Evolutionary conservation across 2,888 invertebrate genomes (phyloP).

Genomic region (Conus canariensis): DNA sequence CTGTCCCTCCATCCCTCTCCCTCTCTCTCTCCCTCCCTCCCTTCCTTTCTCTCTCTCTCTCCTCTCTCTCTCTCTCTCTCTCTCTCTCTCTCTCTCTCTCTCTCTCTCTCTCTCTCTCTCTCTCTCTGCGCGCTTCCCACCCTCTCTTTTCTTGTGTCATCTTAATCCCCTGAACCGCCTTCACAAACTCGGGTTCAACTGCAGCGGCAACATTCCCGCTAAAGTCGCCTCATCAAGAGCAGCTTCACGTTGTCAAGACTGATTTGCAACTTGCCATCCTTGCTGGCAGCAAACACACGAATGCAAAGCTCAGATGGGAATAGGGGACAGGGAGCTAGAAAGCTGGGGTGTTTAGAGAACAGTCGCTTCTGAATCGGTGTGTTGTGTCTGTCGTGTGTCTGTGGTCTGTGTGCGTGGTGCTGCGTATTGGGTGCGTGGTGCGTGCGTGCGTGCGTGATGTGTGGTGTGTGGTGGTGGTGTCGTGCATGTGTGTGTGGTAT

Average conservation of each 20-base stretch:
- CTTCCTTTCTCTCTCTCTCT: no score
- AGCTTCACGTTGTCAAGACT: not conserved
- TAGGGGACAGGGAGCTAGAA: not conserved
- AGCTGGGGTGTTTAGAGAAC: not conserved
- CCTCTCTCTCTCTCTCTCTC: no score
- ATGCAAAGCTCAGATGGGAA: not conserved
- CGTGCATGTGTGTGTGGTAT: conserved; percentile 9
- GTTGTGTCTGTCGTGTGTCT: not conserved
- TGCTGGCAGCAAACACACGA: not conserved
- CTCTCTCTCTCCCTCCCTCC: no score
- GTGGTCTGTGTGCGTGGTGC: not conserved
- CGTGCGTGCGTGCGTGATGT: not conserved
- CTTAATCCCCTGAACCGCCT: no score
- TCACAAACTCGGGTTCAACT: no score
- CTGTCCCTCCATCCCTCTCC: no score
- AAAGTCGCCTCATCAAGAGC: not conserved
- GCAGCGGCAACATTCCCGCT: no score
- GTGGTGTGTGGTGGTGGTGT: conserved; percentile 15
- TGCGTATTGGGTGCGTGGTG: not conserved
- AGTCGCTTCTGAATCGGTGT: not conserved
- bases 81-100: no score
- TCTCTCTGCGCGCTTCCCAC: no score
- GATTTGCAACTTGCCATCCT: not conserved
- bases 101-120: no score
- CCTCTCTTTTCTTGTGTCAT: no score